These are phyloP conservation scores for Lycopodina hypogea DNA, from an alignment of 37 sponge, comb jelly and placozoan species.

Conservation along the genomic window DNA sequence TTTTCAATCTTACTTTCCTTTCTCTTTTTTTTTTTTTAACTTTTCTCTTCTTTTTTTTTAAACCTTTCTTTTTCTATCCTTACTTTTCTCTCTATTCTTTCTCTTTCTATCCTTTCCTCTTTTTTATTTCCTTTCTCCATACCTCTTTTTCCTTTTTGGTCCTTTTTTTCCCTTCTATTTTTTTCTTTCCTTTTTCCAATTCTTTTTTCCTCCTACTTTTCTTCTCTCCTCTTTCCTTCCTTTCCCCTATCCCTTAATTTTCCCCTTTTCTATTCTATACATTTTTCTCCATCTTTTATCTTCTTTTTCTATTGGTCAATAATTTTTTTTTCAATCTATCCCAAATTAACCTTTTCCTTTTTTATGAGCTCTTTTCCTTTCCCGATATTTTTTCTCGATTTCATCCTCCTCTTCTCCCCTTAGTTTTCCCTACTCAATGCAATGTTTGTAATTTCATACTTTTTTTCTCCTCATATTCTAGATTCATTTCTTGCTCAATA, in stretches of 20 bases:
- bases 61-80: background rate
- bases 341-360: background rate
- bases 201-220: too few species aligned
- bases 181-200: too few species aligned
- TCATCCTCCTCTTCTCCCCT: background rate
- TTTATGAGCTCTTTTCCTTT: background rate
- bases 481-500: too few species aligned
- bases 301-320: conserved; percentile 25
- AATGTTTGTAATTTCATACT: too few species aligned
- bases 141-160: too few species aligned
- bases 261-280: conserved; percentile 32
- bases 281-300: conserved; percentile 27
- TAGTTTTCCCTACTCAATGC: too few species aligned
- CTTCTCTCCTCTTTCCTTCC: too few species aligned
- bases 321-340: background rate
- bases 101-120: too few species aligned
- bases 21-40: conserved; percentile 3
- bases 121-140: too few species aligned
- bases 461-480: too few species aligned
- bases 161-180: too few species aligned
- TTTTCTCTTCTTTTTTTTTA: background rate
- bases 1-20: conserved; percentile 13
- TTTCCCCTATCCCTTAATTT: background rate
- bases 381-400: background rate
- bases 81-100: background rate